phyloP scores from a whole-genome alignment of 2,888 invertebrate species.

The Chrysomela aeneicollis region DNA sequence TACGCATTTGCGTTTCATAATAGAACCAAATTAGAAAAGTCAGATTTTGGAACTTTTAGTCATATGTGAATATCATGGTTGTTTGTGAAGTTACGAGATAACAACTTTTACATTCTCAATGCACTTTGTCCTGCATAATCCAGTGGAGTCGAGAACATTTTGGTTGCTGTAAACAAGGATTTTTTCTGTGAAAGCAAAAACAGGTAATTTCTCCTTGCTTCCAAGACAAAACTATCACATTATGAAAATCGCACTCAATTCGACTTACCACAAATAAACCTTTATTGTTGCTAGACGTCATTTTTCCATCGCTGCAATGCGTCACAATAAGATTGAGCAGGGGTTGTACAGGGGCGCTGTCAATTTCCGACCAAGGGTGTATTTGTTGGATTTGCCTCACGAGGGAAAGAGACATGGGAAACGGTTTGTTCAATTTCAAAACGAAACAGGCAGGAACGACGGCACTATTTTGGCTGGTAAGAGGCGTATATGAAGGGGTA shows the following conservation, averaged over 20 bases:
- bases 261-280: slow-evolving; percentile 84
- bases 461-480: slow-evolving; percentile 86
- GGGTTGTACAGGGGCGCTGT: slow-evolving; percentile 62
- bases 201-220: no score
- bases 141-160: no score
- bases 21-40: no score
- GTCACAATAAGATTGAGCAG: slow-evolving; percentile 82
- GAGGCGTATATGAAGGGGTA: slow-evolving; percentile 80
- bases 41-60: no score
- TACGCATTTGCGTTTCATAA: no score
- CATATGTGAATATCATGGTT: no score
- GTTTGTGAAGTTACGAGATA: no score
- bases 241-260: neutral
- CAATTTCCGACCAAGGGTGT: slow-evolving; percentile 68
- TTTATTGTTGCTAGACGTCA: slow-evolving; percentile 75
- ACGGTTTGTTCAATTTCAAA: slow-evolving; percentile 78
- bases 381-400: slow-evolving; percentile 72
- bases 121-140: no score
- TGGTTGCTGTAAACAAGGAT: no score
- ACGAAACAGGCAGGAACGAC: slow-evolving; percentile 92
- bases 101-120: no score
- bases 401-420: slow-evolving; percentile 83
- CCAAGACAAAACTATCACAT: no score
- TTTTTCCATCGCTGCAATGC: slow-evolving; percentile 77
- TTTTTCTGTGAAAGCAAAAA: no score